Base-by-base conservation (phyloP, 30 jellyfish, hydroid and myxozoan genomes). In the Aurelia sp. region DNA sequence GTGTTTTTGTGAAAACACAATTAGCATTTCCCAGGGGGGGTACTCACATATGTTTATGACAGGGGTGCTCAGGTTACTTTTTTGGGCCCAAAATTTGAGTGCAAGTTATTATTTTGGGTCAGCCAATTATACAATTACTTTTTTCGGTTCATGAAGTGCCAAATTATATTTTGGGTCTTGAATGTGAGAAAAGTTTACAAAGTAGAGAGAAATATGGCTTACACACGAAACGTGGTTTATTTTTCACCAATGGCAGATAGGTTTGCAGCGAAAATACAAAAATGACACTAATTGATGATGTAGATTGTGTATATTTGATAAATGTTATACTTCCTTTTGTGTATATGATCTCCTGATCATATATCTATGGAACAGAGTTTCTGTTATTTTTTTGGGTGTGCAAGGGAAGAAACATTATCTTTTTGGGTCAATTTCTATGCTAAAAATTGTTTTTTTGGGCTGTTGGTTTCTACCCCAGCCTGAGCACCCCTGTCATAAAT, bases 1-100 rank as follows among this genome's bases (percentile, higher is more conserved):
- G n/a, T n/a, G n/a, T n/a, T n/a, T n/a, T n/a, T n/a, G n/a, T n/a
- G n/a, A n/a, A n/a, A n/a, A n/a, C n/a, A n/a, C n/a, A n/a, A n/a
- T n/a, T n/a, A n/a, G n/a, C n/a, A n/a, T n/a, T n/a, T n/a, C 80
- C 80, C 53, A 21, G n/a, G 84, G 72, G 86, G 76, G 88, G 61
- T 76, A 76, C 77, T 6, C 88, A 76, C 61, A 76, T 76, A 76
- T 76, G 20, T 76, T 76, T 76, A 76, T 35, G 88, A 76, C 4
- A 76, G 88, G 88, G 88, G 88, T 53, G 76, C 76, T 76, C 88
- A 76, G 88, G 77, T 31, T 21, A 76, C 76, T 30, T 76, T 76
- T 76, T 76, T 57, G 72, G 63, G 88, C 61, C 76, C 7, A 59
- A 21, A 48, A 74, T 47, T 74, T 53, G 74, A 48, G 86, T 73